Evolutionary conservation across 2,113 vertebrate species (phyloP).

Genomic region (Bubo scandiacus): DNA sequence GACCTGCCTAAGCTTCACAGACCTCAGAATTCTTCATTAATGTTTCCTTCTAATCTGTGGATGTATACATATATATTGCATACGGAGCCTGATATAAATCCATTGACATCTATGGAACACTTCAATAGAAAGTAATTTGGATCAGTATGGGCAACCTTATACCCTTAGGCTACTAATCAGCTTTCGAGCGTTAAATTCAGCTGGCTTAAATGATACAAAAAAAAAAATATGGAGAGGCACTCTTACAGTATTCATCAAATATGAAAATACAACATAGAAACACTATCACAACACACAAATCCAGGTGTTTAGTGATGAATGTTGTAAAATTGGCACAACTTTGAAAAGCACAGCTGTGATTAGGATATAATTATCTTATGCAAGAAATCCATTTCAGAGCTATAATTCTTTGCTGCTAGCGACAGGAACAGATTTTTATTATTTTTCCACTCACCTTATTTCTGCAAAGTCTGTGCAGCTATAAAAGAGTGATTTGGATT

Average conservation of each 20-base stretch:
- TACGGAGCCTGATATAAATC: neutral
- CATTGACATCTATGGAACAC: neutral
- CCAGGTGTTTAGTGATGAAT: slow-evolving; percentile 11
- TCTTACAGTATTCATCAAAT: slow-evolving; percentile 1
- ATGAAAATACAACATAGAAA: neutral
- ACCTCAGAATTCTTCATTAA: neutral
- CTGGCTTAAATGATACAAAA: neutral
- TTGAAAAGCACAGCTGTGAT: slow-evolving; percentile 24
- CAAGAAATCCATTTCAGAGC: slow-evolving; percentile 18
- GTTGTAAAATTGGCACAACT: slow-evolving; percentile 10
- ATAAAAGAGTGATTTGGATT: neutral
- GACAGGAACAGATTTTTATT: neutral
- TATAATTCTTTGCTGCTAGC: neutral
- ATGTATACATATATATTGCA: neutral
- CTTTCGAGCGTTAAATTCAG: neutral
- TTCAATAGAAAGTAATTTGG: slow-evolving; percentile 7
- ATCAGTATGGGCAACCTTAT: neutral
- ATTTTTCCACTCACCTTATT: slow-evolving; percentile 36
- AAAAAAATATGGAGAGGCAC: neutral
- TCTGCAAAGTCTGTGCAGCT: neutral
- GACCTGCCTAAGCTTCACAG: neutral
- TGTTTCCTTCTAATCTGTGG: neutral
- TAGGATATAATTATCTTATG: slow-evolving; percentile 18
- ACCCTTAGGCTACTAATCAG: slow-evolving; percentile 33
- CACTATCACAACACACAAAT: neutral